A percentile compares a stretch with the other conserved stretches of the same genome.
Conservation (phyloP, 1,140 invertebrate genomes). For the Bombus soroeensis region DNA sequence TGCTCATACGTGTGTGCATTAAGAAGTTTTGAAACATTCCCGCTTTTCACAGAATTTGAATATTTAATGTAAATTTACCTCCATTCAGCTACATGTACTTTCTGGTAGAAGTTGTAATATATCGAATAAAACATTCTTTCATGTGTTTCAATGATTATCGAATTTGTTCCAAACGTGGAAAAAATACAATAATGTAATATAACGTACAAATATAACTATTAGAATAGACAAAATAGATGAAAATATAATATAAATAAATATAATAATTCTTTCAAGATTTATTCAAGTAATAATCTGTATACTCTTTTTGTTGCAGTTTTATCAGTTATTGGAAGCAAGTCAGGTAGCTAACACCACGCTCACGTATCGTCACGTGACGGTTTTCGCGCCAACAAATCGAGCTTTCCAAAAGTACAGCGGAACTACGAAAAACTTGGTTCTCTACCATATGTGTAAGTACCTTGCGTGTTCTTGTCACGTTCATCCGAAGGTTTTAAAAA, state of each 20-base stretch:
- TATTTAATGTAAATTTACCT: background rate
- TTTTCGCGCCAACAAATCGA: constrained; percentile 91
- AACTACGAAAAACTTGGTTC: constrained; percentile 85
- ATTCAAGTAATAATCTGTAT: background rate
- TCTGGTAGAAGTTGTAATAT: background rate
- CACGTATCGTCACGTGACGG: constrained; percentile 87
- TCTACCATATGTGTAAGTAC: constrained; percentile 92
- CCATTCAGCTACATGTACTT: background rate
- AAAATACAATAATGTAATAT: background rate
- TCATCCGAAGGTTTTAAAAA: too few species aligned
- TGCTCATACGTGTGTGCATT: background rate
- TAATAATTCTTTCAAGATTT: background rate
- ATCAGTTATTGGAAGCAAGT: constrained; percentile 87
- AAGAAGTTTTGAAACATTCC: background rate
- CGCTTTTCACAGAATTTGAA: background rate
- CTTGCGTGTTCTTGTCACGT: background rate
- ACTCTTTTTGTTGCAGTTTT: constrained; percentile 87
- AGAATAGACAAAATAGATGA: too few species aligned
- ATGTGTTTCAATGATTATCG: background rate
- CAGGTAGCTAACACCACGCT: constrained; percentile 87
- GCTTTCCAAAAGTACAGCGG: constrained; percentile 88
- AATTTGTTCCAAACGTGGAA: background rate
- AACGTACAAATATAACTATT: too few species aligned
- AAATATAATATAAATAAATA: background rate
- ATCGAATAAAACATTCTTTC: background rate